phyloP scores from a whole-genome alignment of 2,113 vertebrate genomes.

The Melanerpes formicivorus region DNA sequence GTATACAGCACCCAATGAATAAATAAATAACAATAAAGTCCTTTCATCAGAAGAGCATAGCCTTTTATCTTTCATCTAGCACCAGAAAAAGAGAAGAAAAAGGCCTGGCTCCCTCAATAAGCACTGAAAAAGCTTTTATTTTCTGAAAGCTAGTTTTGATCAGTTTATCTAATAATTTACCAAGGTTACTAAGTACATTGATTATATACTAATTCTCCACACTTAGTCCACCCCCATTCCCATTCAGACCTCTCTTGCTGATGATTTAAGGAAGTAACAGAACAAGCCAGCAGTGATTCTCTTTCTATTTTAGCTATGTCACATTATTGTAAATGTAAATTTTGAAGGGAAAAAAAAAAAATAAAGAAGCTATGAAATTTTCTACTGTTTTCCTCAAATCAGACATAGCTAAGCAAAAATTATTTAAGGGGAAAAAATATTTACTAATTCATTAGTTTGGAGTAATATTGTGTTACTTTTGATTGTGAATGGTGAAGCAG shows the following conservation, averaged over 20 bases:
- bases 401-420: not conserved
- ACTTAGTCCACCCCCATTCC: not conserved
- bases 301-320: not conserved
- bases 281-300: not conserved
- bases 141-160: conserved; percentile 23
- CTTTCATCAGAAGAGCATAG: conserved; percentile 46
- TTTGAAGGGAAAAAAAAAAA: not conserved
- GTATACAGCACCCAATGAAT: conserved; percentile 44
- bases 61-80: conserved; percentile 10
- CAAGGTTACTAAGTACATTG: not conserved
- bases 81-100: not conserved
- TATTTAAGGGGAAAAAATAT: not conserved
- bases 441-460: not conserved
- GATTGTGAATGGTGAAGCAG: not conserved
- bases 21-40: conserved; percentile 64
- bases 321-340: not conserved
- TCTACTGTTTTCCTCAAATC: not conserved
- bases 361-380: not conserved
- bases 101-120: not conserved
- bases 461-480: not conserved
- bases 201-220: not conserved
- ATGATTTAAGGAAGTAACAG: not conserved
- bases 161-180: conserved; percentile 15
- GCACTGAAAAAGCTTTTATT: not conserved
- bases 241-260: not conserved